A percentile compares a stretch with the other conserved stretches of the same genome.
phyloP scores from a whole-genome alignment of 2,888 invertebrate species.

The Phania funesta region DNA sequence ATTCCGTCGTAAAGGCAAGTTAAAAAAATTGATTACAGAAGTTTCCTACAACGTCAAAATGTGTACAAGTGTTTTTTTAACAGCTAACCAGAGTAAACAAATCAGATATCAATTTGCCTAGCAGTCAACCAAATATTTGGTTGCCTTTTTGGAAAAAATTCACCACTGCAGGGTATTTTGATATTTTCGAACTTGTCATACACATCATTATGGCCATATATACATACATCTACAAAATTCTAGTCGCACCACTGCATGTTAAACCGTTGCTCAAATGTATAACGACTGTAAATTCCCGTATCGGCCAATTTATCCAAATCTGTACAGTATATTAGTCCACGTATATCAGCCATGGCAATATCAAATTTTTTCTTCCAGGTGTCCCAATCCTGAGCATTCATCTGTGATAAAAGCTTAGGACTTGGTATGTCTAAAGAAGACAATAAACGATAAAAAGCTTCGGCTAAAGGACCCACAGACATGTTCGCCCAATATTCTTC shows the following conservation, averaged over 20 bases:
- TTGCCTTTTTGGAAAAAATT: too few species aligned
- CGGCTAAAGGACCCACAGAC: constrained; percentile 74
- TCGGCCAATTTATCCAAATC: constrained; percentile 75
- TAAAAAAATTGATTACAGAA: too few species aligned
- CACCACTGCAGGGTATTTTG: too few species aligned
- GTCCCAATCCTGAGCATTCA: constrained; percentile 76
- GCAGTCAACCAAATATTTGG: too few species aligned
- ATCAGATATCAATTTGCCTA: too few species aligned
- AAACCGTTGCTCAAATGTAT: constrained; percentile 74
- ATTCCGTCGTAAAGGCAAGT: too few species aligned
- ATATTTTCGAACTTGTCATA: too few species aligned
- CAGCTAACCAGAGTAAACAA: too few species aligned
- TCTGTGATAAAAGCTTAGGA: constrained; percentile 75
- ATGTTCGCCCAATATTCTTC: constrained; percentile 77
- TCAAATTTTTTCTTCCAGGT: constrained; percentile 77
- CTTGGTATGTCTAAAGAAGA: constrained; percentile 75
- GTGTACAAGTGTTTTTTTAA: too few species aligned
- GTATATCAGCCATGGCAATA: constrained; percentile 73
- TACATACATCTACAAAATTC: too few species aligned
- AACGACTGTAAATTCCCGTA: constrained; percentile 74
- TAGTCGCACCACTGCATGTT: constrained; percentile 72
- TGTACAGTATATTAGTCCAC: constrained; percentile 74
- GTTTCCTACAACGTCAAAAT: too few species aligned
- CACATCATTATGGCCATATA: too few species aligned
- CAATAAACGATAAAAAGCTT: constrained; percentile 74